Conservation (phyloP, 2,888 invertebrate genomes). For the Epistrophella euchroma region DNA sequence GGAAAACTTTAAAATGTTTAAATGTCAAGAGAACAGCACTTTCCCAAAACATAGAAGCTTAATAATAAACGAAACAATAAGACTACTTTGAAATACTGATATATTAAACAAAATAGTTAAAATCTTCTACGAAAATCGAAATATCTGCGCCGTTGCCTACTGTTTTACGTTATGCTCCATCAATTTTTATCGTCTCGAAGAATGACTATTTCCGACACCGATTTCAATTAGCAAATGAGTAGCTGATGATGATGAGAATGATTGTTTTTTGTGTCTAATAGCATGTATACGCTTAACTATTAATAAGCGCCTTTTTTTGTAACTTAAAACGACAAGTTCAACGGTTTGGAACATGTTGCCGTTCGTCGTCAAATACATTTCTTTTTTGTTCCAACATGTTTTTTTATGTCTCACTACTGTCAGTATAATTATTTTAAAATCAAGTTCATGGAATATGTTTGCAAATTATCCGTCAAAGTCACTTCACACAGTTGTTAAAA, state of each 20-base stretch:
- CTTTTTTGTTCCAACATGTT: constrained; percentile 24
- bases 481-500: constrained; percentile 29
- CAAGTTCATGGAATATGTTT: constrained; percentile 46
- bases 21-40: too few relatives aligned
- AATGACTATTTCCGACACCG: constrained; percentile 31
- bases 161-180: constrained; percentile 33
- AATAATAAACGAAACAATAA: too few relatives aligned
- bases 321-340: constrained; percentile 48
- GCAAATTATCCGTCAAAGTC: constrained; percentile 13
- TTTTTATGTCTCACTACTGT: constrained; percentile 6
- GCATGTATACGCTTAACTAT: not conserved
- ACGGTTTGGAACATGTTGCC: constrained; percentile 52
- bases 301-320: constrained; percentile 26
- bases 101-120: not conserved
- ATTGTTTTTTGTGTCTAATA: constrained; percentile 1
- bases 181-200: constrained; percentile 15
- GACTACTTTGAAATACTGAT: not conserved
- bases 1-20: too few relatives aligned
- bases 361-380: not conserved
- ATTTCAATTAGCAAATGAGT: constrained; percentile 17
- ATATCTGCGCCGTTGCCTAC: constrained; percentile 2
- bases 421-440: constrained; percentile 17
- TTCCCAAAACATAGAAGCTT: too few relatives aligned
- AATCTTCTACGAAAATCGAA: not conserved
- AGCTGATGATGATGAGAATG: constrained; percentile 29